Evolutionary conservation across 2,888 invertebrate genomes (phyloP), one percentile per base, ranked within the genome.

Genomic region (Lepetodrilus schrolli): DNA sequence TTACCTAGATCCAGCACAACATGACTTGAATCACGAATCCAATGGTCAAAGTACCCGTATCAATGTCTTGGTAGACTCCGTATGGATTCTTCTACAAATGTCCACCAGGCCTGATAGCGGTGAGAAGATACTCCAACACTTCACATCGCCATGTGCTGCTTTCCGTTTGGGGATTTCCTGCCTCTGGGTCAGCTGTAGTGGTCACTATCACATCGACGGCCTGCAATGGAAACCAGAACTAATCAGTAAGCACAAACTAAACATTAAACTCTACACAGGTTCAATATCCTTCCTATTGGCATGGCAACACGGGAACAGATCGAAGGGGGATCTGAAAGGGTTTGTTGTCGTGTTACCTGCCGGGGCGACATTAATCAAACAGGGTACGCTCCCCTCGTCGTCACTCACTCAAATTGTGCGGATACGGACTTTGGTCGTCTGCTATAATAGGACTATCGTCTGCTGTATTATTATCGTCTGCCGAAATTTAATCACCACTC

Each of bases 241-340:
- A 43, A 68, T 68, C 43, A 43, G 21, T 68, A 68, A 68, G 43
- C 43, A 68, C 47, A 68, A 68, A 43, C 68, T 47, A 68, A 68
- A 68, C 68, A 68, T 47, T 68, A 17, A 30, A 34, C 30, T 30
- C 30, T 58, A 58, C 58, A 58, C 34, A 30, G 34, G 34, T 13
- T 7, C 26, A 58, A 58, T 58, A 26, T 58, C 58, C 58, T 58
- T 21, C 17, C 17, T 23, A 23, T 30, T 58, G 48, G 21, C 48
- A 20, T 48, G 48, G 48, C 30, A 58, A 58, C 58, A 30, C 17
- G 58, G 58, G 10, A 43, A 30, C 58, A 58, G 23, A 17, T 2
- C 17, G 58, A 30, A 17, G 58, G 30, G 26, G 8, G 58, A 23
- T 58, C n/a, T 17, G 58, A 58, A 43, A 58, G 30, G 58, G 26